Base-by-base conservation (phyloP, 2,797 vertebrate genomes). In the Cephalopachus bancanus region DNA sequence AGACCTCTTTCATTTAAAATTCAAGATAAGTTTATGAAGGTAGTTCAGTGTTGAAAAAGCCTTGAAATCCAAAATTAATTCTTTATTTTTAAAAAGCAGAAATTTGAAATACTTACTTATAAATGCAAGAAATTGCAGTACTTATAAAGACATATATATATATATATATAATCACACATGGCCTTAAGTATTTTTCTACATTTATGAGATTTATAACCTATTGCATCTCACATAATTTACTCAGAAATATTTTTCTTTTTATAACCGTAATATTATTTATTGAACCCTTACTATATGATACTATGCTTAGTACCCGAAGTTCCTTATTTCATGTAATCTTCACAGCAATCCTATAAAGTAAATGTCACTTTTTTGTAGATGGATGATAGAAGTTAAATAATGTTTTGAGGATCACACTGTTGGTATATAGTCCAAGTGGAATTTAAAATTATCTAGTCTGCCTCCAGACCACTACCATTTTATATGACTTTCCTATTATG, bases 21-120 rank as follows among this genome's bases (percentile, higher is more conserved):
- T 69, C 51, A 96, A 85, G 69, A 80, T 72, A 83, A 90, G 90
- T 93, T 92, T 67, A 53, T 88, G 33, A 92, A 11, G 88, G 37
- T 55, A 19, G 8, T 74, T 85, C n/a, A 44, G 19, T 67, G 33
- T 78, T 84, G 30, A 37, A 69, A 71, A 81, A 89, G 10, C 0
- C 14, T 83, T 95, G 15, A 75, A 94, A 75, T 60, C 9, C 57
- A 75, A 81, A 84, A 65, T 81, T 95, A 91, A 53, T 85, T 37
- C 37, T 37, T 37, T 37, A 37, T 37, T 37, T 37, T 37, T 37
- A 37, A 37, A 37, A 37, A 37, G 37, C 37, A 76, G 10, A 22
- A 76, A 83, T 85, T 90, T 89, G 3, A 83, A 49, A 83, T 85
- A 4, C 2, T 83, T 93, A 51, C 37, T 64, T 85, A 69, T 6